These are phyloP conservation scores for Bubo bubo DNA, from an alignment of 2,113 vertebrate species.

Conservation along the genomic window DNA sequence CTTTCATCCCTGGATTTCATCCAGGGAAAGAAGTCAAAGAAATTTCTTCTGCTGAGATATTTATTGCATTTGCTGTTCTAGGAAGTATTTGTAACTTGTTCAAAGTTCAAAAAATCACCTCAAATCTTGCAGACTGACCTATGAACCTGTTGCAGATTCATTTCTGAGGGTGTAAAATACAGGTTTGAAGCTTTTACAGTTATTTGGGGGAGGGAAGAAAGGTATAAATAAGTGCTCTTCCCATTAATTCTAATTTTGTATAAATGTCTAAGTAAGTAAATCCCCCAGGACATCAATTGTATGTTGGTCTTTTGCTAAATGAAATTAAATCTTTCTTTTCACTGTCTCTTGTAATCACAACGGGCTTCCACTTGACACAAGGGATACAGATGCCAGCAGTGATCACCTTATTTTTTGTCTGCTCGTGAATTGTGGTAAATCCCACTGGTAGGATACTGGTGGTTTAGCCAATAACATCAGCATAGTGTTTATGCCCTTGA, in stretches of 20 bases:
- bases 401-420: conserved; percentile 16
- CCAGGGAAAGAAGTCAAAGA: conserved; percentile 66
- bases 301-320: neutral
- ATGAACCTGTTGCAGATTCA: conserved; percentile 11
- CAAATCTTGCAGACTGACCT: conserved; percentile 37
- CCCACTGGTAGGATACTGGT: neutral
- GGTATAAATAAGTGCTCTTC: conserved; percentile 17
- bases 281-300: neutral
- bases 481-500: neutral
- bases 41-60: conserved; percentile 63
- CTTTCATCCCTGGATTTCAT: conserved; percentile 26
- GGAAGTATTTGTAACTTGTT: conserved; percentile 66
- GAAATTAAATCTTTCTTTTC: neutral
- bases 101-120: conserved; percentile 64
- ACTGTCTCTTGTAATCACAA: neutral
- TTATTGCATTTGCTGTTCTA: conserved; percentile 60
- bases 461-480: neutral
- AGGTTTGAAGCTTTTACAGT: conserved; percentile 43
- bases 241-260: neutral
- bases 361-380: neutral
- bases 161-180: neutral
- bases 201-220: neutral
- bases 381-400: neutral
- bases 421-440: neutral
- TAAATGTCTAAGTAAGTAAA: neutral